A percentile compares a stretch with the other conserved stretches of the same genome.
phyloP scores from a whole-genome alignment of 2,888 invertebrate genomes.

The Mylabris sibirica region DNA sequence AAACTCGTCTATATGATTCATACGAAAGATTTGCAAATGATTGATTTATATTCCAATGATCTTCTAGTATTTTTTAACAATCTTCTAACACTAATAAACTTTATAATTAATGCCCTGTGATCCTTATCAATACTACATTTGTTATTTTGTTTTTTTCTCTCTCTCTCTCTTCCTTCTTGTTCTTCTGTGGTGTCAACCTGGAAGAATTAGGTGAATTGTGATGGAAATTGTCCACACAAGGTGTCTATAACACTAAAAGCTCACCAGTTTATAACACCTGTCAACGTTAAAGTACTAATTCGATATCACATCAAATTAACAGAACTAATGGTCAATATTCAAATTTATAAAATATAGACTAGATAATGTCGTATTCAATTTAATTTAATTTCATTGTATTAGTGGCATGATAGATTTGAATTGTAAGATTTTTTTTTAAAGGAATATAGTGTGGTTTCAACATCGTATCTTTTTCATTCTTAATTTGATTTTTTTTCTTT shows the following conservation, averaged over 20 bases:
- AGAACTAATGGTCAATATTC: background rate
- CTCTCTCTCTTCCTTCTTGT: no score
- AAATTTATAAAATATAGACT: background rate
- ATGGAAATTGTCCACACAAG: conserved; percentile 10
- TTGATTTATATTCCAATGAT: background rate
- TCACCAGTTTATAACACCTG: background rate
- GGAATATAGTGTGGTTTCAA: background rate
- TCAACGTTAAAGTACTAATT: background rate
- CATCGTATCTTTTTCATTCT: background rate
- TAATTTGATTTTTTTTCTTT: background rate
- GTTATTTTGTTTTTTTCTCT: background rate
- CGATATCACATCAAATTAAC: background rate
- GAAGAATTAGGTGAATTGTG: background rate
- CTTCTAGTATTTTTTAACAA: background rate
- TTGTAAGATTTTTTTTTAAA: background rate
- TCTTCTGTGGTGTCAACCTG: background rate
- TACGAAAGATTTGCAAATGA: background rate
- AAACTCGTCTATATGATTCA: background rate
- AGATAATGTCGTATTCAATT: background rate
- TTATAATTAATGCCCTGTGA: background rate
- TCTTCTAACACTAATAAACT: background rate
- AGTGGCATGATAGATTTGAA: background rate
- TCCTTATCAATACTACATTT: background rate
- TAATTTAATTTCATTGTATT: background rate
- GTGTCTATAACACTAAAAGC: conserved; percentile 8